phyloP scores from a whole-genome alignment of 2,113 vertebrate species.

The Cettia cetti region DNA sequence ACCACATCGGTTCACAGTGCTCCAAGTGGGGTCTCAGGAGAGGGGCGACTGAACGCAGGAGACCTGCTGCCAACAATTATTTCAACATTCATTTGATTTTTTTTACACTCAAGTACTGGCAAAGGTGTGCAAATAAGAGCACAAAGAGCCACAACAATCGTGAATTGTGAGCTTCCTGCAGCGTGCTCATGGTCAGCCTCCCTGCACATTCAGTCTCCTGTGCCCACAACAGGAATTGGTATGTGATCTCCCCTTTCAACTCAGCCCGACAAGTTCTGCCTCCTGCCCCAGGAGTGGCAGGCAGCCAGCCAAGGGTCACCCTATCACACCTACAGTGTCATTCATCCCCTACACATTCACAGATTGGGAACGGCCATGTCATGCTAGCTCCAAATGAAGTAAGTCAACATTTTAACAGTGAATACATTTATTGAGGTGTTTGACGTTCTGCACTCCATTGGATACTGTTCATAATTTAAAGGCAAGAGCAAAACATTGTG shows the following conservation, averaged over 20 bases:
- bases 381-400: background rate
- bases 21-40: background rate
- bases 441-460: background rate
- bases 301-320: background rate
- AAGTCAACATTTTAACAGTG: background rate
- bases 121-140: background rate
- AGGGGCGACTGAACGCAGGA: background rate
- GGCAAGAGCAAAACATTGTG: slow-evolving; percentile 2
- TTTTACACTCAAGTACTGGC: background rate
- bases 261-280: background rate
- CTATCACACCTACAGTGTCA: background rate
- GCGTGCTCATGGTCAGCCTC: background rate
- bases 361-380: rapidly evolving
- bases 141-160: background rate
- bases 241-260: background rate
- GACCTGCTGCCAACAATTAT: background rate
- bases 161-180: rapidly evolving
- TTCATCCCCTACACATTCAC: background rate
- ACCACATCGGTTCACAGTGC: background rate
- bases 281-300: too few relatives aligned
- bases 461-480: slow-evolving; percentile 73
- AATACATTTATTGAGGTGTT: slow-evolving; percentile 38
- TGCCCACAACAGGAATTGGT: background rate
- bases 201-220: background rate
- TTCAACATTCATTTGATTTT: background rate